Base-by-base conservation (phyloP, 2,113 vertebrate genomes). In the Gopherus flavomarginatus region DNA sequence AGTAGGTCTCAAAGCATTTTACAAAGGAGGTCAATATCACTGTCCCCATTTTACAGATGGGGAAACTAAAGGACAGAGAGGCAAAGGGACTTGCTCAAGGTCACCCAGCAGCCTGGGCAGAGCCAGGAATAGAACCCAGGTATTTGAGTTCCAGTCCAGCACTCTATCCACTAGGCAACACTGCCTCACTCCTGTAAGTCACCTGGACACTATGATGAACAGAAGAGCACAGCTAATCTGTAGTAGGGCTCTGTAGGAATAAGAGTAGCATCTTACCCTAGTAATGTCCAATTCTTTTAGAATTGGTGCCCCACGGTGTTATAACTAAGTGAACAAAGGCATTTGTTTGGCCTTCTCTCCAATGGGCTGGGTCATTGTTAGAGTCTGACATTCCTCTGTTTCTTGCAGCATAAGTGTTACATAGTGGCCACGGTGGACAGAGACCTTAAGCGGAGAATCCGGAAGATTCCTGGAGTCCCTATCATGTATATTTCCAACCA, bases 401-500 rank as follows among this genome's bases (percentile, higher is more conserved):
- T 91, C 92, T 90, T 96, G 53, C 97, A 99, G 99, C 99, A 99
- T 97, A 99, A 99, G 94, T 99, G 99, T 98, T 99, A 99, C 90
- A 99, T 99, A 89, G 98, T 99, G 97, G 99, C 99, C 79, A 99
- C 99, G 24, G 99, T 99, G 97, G 99, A 99, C 97, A 98, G 99
- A 96, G 99, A 99, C 94, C 98, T 99, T 47, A 99, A 99, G 96
- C 97, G 99, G 65, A 98, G 99, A 96, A 98, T 99, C 84, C 98
- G 99, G 57, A 99, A 99, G 98, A 99, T 99, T 83, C 99, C 99
- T 11, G 99, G 99, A 84, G 99, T 99, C 38, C 99, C 99, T 44
- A 99, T 99, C 97, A 99, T 99, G 99, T 99, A 99, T 96, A 99
- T 99, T 98, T 99, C 99, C 90, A 99, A 99, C 96, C 99, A 99